Evolutionary conservation across 2,797 vertebrate genomes (phyloP).

Genomic region (Malacoctenus gilli): DNA sequence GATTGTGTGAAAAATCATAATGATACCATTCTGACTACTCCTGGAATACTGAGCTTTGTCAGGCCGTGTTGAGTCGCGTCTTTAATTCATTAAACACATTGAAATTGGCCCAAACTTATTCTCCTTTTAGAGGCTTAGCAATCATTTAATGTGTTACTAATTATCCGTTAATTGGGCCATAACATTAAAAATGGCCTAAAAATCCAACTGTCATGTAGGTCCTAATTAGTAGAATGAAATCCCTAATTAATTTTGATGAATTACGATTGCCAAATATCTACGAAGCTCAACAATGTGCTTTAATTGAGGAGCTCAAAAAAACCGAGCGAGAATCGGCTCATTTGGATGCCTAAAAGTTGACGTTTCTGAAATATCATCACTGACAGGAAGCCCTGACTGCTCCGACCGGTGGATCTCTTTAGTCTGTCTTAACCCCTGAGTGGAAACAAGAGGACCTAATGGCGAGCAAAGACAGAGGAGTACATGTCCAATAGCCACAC

Average conservation of each 20-base stretch:
- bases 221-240: slow-evolving; percentile 77
- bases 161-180: slow-evolving; percentile 61
- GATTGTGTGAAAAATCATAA: slow-evolving; percentile 64
- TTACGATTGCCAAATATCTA: slow-evolving; percentile 72
- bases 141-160: slow-evolving; percentile 70
- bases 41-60: slow-evolving; percentile 38
- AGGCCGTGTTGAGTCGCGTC: slow-evolving; percentile 10
- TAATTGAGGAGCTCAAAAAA: slow-evolving; percentile 41
- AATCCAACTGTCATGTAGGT: slow-evolving; percentile 62
- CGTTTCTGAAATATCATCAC: slow-evolving; percentile 71
- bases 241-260: slow-evolving; percentile 71
- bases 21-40: slow-evolving; percentile 65
- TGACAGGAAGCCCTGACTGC: slow-evolving; percentile 70
- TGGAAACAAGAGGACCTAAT: slow-evolving; percentile 83
- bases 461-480: slow-evolving; percentile 78
- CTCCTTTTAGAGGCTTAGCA: slow-evolving; percentile 36
- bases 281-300: slow-evolving; percentile 56
- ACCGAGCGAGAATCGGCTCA: slow-evolving; percentile 22
- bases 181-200: slow-evolving; percentile 58
- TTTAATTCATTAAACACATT: slow-evolving; percentile 46
- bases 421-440: slow-evolving; percentile 81
- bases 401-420: slow-evolving; percentile 78
- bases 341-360: slow-evolving; percentile 30
- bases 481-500: slow-evolving; percentile 70
- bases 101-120: slow-evolving; percentile 59